Conservation (phyloP, 2,113 vertebrate species). For the Channa argus region DNA sequence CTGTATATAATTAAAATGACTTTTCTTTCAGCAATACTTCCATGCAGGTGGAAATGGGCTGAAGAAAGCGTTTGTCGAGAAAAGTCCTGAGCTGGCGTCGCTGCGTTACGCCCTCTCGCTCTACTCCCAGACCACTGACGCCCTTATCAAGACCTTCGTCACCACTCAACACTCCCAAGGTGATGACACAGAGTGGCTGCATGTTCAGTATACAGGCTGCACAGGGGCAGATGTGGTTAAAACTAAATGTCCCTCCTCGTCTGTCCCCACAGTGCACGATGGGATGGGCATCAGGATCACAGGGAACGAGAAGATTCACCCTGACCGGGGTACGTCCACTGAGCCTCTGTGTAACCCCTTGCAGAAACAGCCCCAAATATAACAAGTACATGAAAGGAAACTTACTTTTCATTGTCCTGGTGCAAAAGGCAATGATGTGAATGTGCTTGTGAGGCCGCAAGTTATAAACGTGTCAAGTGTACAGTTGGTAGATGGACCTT, state of each 20-base stretch:
- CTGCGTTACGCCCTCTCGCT: constrained; percentile 95
- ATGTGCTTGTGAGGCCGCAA: too few species aligned
- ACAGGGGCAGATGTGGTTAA: not conserved
- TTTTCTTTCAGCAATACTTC: constrained; percentile 91
- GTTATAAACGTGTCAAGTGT: too few species aligned
- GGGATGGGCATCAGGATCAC: constrained; percentile 96
- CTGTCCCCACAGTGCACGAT: constrained; percentile 87
- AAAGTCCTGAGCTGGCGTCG: constrained; percentile 92
- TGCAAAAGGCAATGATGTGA: too few species aligned
- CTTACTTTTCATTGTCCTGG: too few species aligned
- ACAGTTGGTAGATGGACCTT: too few species aligned
- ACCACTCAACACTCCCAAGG: constrained; percentile 95
- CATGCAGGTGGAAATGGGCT: constrained; percentile 96
- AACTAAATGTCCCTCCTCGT: constrained; percentile 49
- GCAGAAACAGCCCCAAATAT: not conserved
- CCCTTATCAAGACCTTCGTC: constrained; percentile 95
- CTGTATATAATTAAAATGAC: too few species aligned
- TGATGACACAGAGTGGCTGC: constrained; percentile 61
- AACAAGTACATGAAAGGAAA: not conserved
- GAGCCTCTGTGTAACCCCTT: too few species aligned
- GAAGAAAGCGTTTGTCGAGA: constrained; percentile 96
- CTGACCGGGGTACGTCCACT: constrained; percentile 88
- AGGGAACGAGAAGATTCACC: constrained; percentile 90
- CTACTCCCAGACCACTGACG: constrained; percentile 96
- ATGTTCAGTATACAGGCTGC: rapidly evolving